Conservation (phyloP, 1,140 invertebrate genomes). For the Archivesica marissinica region DNA sequence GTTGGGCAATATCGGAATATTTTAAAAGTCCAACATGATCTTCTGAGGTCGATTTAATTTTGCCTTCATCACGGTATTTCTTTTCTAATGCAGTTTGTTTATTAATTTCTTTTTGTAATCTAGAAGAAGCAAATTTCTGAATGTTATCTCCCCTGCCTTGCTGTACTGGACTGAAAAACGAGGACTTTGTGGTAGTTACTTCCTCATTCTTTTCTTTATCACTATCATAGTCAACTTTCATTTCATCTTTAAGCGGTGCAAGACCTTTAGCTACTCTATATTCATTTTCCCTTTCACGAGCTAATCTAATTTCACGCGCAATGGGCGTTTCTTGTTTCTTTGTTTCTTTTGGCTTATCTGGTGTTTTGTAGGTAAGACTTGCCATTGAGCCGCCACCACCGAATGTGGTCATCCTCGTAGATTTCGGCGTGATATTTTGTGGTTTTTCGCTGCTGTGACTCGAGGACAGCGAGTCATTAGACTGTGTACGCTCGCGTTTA, state of each 20-base stretch:
- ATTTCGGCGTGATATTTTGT: slow-evolving; percentile 64
- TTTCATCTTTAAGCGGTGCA: slow-evolving; percentile 67
- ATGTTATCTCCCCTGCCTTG: slow-evolving; percentile 51
- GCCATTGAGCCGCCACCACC: slow-evolving; percentile 26
- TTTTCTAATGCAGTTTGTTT: slow-evolving; percentile 75
- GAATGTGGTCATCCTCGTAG: slow-evolving; percentile 2
- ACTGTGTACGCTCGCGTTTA: slow-evolving; percentile 60
- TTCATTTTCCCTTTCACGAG: slow-evolving; percentile 86
- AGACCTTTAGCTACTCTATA: slow-evolving; percentile 80
- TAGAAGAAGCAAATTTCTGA: slow-evolving; percentile 72
- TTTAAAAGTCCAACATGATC: slow-evolving; percentile 77
- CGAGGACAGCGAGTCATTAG: slow-evolving; percentile 66
- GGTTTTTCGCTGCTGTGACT: slow-evolving; percentile 71
- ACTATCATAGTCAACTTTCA: slow-evolving; percentile 44
- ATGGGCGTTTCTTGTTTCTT: slow-evolving; percentile 85
- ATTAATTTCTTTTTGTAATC: slow-evolving; percentile 77
- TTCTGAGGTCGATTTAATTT: slow-evolving; percentile 79
- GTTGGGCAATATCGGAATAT: slow-evolving; percentile 72
- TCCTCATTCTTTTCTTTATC: slow-evolving; percentile 36
- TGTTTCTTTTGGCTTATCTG: slow-evolving; percentile 52
- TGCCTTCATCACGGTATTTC: slow-evolving; percentile 74
- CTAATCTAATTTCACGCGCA: slow-evolving; percentile 86
- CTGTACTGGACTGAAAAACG: not conserved
- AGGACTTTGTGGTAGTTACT: not conserved
- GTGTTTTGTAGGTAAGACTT: slow-evolving; percentile 28